Evolutionary conservation across 2,888 invertebrate genomes (phyloP), one percentile per base, ranked within the genome.

Genomic region (Vanessa cardui): DNA sequence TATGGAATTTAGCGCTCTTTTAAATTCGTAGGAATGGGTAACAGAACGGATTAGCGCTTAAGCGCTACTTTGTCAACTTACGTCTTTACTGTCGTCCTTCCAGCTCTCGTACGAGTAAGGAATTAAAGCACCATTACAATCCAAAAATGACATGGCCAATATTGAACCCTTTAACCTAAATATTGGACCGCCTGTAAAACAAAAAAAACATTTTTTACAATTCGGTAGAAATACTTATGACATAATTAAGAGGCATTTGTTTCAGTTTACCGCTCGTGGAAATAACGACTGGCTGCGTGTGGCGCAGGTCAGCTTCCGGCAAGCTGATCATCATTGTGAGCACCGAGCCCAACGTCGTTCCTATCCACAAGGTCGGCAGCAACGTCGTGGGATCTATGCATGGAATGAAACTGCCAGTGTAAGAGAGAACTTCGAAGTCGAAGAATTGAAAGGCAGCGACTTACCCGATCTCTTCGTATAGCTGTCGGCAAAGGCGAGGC

Each of bases 161-260:
- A 99, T 97, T 84, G 98, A 96, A 80, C 99, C 99, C 93, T 98
- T 99, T 90, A 99, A 94, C 91, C 98, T 96, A 94, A 99, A 98
- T 87, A 99, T 96, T 78, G 98, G 98, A 79, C 98, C 99, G 84
- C 99, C 99, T 96, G 92, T 21, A 93, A 89, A 63, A 56, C 68
- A 65, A 5, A 60, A 47, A 47, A 44, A 45, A 52, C 6, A 65
- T 54, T n/a, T 26, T 15, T 26, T 21, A 9, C 15, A 45, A 16
- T 8, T 45, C 21, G 21, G 61, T 70, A 68, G 26, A 20, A 47
- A 64, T 21, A 66, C 44, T 45, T 21, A 8, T 16, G 16, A 31
- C 2, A 2, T 31, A 31, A 54, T 50, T 1, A 31, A 31, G 2
- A 15, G 15, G 15, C 50, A 31, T n/a, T 33, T 16, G 18, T 8